These are phyloP conservation scores for Caenorhabditis becei DNA, from an alignment of 2,888 invertebrate species.

Conservation along the genomic window DNA sequence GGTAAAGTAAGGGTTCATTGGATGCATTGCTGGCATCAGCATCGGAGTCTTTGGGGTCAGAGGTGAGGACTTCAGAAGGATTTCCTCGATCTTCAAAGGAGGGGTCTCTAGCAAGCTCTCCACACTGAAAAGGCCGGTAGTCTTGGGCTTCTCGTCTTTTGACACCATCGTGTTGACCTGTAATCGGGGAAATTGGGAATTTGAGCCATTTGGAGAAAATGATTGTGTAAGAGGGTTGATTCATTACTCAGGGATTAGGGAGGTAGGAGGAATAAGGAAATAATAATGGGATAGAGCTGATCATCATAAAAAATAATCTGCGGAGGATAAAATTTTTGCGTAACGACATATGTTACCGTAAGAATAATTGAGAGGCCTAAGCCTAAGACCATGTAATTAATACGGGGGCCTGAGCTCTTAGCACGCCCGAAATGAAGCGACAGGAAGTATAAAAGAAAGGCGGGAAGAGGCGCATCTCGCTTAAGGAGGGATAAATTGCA, in stretches of 20 bases:
- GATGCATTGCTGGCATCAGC: constrained; percentile 42
- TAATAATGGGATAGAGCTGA: constrained; percentile 8
- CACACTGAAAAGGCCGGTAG: constrained; percentile 64
- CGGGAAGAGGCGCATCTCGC: constrained; percentile 45
- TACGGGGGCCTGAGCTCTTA: constrained; percentile 29
- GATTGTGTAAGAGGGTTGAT: too few species aligned
- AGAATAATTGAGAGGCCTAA: constrained; percentile 41
- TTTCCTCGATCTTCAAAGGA: constrained; percentile 22
- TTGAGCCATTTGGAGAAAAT: too few species aligned
- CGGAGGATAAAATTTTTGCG: constrained; percentile 30
- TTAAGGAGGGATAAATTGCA: constrained; percentile 60
- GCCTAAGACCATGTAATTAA: constrained; percentile 49
- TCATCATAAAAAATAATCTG: constrained; percentile 47
- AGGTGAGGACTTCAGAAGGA: constrained; percentile 44
- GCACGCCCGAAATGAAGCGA: constrained; percentile 9
- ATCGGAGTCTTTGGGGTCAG: constrained; percentile 58
- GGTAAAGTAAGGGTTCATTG: constrained; percentile 61
- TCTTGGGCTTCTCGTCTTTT: constrained; percentile 59
- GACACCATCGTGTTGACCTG: constrained; percentile 67
- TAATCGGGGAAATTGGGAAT: too few species aligned
- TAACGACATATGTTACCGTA: constrained; percentile 64
- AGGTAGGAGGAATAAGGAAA: too few species aligned
- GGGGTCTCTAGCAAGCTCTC: constrained; percentile 63
- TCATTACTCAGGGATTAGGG: constrained; percentile 51
- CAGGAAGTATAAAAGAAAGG: constrained; percentile 48